Conservation (phyloP, 2,113 vertebrate genomes). For the Cottus gobio region DNA sequence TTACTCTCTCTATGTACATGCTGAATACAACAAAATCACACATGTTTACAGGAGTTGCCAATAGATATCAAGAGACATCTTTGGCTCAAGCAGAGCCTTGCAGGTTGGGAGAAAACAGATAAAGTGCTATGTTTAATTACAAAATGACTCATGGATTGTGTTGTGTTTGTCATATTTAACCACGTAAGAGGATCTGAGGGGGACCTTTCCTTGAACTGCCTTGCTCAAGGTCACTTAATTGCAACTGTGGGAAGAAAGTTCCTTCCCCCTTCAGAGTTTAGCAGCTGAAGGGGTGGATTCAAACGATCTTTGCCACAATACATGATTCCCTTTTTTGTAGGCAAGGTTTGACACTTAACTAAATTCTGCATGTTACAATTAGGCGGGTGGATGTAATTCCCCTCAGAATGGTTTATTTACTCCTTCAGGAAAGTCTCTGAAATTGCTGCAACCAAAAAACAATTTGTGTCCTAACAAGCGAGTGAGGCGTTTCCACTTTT, state of each 20-base stretch:
- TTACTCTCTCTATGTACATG: not conserved
- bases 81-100: not conserved
- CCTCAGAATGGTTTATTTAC: constrained; percentile 70
- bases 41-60: not conserved
- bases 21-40: not conserved
- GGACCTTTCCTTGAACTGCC: not conserved
- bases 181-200: constrained; percentile 16
- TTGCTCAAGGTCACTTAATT: constrained; percentile 28
- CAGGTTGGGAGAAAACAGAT: constrained; percentile 15
- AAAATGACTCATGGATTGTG: constrained; percentile 6
- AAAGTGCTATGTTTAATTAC: not conserved
- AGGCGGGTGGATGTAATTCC: constrained; percentile 67
- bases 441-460: constrained; percentile 72
- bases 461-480: constrained; percentile 64
- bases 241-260: constrained; percentile 19
- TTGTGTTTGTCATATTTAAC: not conserved
- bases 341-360: constrained; percentile 57
- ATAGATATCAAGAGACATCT: not conserved
- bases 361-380: constrained; percentile 67
- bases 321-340: constrained; percentile 17
- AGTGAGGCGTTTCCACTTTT: constrained; percentile 51
- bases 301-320: constrained; percentile 18
- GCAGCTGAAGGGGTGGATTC: constrained; percentile 35
- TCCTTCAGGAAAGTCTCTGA: constrained; percentile 60
- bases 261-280: constrained; percentile 16